Percentiles rank a stretch among this genome's conserved stretches.
phyloP scores from a whole-genome alignment of 2,113 vertebrate species.

The Phrynosoma blainvillii region DNA sequence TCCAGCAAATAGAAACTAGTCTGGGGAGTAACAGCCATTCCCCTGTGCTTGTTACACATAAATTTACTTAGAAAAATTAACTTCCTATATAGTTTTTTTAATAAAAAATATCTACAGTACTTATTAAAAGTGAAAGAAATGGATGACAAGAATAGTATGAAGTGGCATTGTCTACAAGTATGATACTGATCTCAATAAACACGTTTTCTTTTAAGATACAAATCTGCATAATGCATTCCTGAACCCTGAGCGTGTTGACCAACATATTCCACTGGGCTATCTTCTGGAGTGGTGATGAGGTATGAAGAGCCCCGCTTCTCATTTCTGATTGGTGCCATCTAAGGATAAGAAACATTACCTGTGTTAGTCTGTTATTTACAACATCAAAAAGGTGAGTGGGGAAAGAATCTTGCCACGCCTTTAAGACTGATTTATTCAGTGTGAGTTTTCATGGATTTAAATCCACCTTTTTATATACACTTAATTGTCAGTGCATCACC shows the following conservation, averaged over 20 bases:
- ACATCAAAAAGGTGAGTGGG: neutral
- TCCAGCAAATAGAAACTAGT: neutral
- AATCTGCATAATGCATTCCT: slow-evolving; percentile 82
- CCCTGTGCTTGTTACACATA: neutral
- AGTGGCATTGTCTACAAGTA: neutral
- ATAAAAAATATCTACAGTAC: slow-evolving; percentile 37
- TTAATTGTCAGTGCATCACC: too few relatives aligned
- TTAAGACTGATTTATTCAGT: too few relatives aligned
- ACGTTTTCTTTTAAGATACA: slow-evolving; percentile 94
- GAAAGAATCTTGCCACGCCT: neutral
- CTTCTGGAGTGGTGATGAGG: slow-evolving; percentile 83
- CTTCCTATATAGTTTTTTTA: slow-evolving; percentile 30
- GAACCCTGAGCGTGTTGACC: slow-evolving; percentile 85
- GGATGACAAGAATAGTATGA: slow-evolving; percentile 49
- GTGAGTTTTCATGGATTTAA: too few relatives aligned
- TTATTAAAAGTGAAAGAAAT: slow-evolving; percentile 62
- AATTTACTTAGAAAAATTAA: slow-evolving; percentile 21
- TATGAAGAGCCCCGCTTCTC: slow-evolving; percentile 90
- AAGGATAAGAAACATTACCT: slow-evolving; percentile 12
- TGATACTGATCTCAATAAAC: slow-evolving; percentile 75
- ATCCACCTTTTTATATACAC: too few relatives aligned
- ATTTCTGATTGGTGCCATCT: slow-evolving; percentile 81
- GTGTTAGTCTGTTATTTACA: too few relatives aligned
- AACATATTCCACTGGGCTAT: slow-evolving; percentile 76
- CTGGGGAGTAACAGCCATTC: neutral